Evolutionary conservation across 37 sponge, comb jelly and placozoan genomes (phyloP).

Genomic region (Crambe crambe): DNA sequence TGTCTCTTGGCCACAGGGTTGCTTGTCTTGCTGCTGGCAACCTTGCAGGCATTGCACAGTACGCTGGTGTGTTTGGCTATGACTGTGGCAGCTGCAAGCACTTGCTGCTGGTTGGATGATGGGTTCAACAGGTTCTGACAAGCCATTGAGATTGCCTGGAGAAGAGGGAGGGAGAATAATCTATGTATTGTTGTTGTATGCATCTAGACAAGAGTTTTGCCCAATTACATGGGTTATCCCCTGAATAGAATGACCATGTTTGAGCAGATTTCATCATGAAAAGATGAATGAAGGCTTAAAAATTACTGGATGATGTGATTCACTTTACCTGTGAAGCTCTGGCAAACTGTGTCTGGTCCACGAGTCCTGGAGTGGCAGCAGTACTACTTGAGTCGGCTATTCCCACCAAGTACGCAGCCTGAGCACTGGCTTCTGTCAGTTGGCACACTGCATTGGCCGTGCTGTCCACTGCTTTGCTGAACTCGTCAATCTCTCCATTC

Average conservation of each 20-base stretch:
- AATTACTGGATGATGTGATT: constrained; percentile 2
- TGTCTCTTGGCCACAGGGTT: constrained; percentile 98
- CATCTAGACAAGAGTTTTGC: no score
- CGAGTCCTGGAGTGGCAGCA: constrained; percentile 86
- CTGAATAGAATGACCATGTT: not conserved
- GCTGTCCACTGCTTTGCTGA: constrained; percentile 63
- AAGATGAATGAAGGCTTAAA: no score
- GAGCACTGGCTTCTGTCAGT: constrained; percentile 75
- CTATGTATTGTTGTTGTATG: no score
- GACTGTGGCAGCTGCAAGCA: constrained; percentile 93
- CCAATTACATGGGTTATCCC: not conserved
- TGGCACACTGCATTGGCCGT: constrained; percentile 70
- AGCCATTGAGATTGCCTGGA: constrained; percentile 74
- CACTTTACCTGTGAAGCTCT: constrained; percentile 62
- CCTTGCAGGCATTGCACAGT: constrained; percentile 96
- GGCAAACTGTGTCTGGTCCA: constrained; percentile 88
- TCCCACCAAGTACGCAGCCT: constrained; percentile 95
- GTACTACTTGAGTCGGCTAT: constrained; percentile 90
- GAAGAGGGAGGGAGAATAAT: not conserved
- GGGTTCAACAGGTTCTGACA: constrained; percentile 83
- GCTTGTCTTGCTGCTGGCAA: constrained; percentile 85
- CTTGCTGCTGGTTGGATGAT: constrained; percentile 78
- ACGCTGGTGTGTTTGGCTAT: constrained; percentile 98
- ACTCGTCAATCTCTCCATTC: constrained; percentile 59
- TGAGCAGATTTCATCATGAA: not conserved